These are phyloP conservation scores for Amphipyra tragopoginis DNA, from an alignment of 2,888 invertebrate species.

Conservation along the genomic window DNA sequence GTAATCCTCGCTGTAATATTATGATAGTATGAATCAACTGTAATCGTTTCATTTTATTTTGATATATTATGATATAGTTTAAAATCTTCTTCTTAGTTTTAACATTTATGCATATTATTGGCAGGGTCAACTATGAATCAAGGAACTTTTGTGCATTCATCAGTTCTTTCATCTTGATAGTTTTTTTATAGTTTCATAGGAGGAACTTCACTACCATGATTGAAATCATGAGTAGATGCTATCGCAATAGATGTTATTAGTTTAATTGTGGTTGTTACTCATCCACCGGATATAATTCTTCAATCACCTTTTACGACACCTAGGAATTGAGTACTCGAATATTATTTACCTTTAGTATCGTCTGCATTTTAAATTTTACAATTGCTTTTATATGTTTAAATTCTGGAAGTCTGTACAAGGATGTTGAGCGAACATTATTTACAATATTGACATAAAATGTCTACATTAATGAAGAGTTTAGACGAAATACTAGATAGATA, in stretches of 20 bases:
- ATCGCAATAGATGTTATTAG: background rate
- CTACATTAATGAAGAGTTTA: too few relatives aligned
- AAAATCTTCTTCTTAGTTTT: background rate
- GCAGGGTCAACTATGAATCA: background rate
- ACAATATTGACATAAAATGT: too few relatives aligned
- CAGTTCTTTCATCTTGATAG: background rate
- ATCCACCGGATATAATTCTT: background rate
- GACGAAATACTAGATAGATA: too few relatives aligned
- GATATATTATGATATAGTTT: background rate
- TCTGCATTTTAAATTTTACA: too few relatives aligned
- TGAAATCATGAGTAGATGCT: background rate
- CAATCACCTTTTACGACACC: background rate
- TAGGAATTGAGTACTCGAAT: background rate
- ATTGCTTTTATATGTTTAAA: too few relatives aligned
- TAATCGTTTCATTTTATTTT: slow-evolving; percentile 2
- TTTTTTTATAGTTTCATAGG: too few relatives aligned
- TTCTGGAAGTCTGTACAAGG: too few relatives aligned
- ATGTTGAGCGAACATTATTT: too few relatives aligned
- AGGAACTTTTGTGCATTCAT: slow-evolving; percentile 1
- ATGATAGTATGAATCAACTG: slow-evolving; percentile 45
- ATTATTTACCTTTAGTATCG: too few relatives aligned
- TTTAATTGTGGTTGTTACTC: background rate
- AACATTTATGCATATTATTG: background rate
- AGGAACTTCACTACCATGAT: too few relatives aligned
- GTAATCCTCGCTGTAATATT: slow-evolving; percentile 95